A percentile compares a stretch with the other conserved stretches of the same genome.
Evolutionary conservation across 1,140 invertebrate species (phyloP).

Genomic region (Papilio polytes): DNA sequence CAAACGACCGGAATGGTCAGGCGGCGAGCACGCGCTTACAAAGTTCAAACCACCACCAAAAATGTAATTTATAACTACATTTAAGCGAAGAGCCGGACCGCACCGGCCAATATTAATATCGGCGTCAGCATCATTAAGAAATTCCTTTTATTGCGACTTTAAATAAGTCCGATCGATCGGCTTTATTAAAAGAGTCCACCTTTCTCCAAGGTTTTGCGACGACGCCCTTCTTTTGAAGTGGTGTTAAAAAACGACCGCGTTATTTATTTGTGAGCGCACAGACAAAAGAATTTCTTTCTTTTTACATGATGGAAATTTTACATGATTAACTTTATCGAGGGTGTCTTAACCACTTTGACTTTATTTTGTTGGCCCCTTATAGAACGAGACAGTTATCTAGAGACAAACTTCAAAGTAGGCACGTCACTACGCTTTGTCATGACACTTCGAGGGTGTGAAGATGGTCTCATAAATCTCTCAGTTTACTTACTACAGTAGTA

Average conservation of each 20-base stretch:
- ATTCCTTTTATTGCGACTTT: constrained; percentile 83
- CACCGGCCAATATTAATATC: constrained; percentile 78
- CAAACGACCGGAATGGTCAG: constrained; percentile 45
- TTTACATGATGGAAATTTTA: too few species aligned
- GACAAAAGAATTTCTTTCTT: constrained; percentile 72
- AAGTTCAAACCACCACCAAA: constrained; percentile 59
- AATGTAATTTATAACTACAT: constrained; percentile 81
- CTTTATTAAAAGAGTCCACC: constrained; percentile 78
- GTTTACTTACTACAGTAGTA: too few species aligned
- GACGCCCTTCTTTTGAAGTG: constrained; percentile 74
- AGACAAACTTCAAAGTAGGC: too few species aligned
- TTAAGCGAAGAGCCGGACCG: constrained; percentile 68
- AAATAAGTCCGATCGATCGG: constrained; percentile 80
- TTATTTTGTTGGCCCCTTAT: too few species aligned
- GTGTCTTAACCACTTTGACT: not conserved
- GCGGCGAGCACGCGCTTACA: constrained; percentile 45
- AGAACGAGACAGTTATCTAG: too few species aligned
- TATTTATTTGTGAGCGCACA: constrained; percentile 53
- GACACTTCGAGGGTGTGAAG: too few species aligned
- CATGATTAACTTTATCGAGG: not conserved
- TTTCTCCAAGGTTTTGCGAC: constrained; percentile 80
- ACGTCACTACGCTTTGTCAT: too few species aligned
- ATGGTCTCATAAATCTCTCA: too few species aligned
- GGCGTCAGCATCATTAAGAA: constrained; percentile 80
- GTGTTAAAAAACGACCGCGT: constrained; percentile 59